Evolutionary conservation across 2,888 invertebrate species (phyloP).

Genomic region (Andricus curvator): DNA sequence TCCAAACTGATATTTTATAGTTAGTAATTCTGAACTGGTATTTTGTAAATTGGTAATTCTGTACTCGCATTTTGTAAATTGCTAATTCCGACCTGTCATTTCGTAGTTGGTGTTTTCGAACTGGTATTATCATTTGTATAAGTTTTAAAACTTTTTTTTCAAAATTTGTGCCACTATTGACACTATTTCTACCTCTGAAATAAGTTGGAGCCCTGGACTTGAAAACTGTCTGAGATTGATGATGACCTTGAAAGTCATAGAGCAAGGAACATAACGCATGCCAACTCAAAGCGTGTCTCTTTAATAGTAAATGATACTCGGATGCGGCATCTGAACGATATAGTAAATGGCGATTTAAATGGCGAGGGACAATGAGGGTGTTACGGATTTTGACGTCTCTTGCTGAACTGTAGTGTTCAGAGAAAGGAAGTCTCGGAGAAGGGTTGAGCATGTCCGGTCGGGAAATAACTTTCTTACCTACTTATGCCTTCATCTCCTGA

Average conservation of each 20-base stretch:
- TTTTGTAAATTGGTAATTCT: too few relatives aligned
- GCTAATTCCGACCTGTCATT: too few relatives aligned
- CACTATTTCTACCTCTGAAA: too few relatives aligned
- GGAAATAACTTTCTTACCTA: slow-evolving; percentile 79
- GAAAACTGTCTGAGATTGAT: background rate
- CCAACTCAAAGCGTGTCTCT: slow-evolving; percentile 37
- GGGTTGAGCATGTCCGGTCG: slow-evolving; percentile 77
- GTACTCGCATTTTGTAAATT: too few relatives aligned
- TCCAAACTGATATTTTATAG: too few relatives aligned
- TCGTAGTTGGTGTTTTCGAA: too few relatives aligned
- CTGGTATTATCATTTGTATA: too few relatives aligned
- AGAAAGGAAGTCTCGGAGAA: slow-evolving; percentile 60
- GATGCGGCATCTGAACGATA: slow-evolving; percentile 58
- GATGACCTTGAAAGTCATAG: background rate
- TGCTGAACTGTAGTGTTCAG: slow-evolving; percentile 49
- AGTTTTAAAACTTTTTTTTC: too few relatives aligned
- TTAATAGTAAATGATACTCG: slow-evolving; percentile 69
- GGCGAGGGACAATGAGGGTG: slow-evolving; percentile 64
- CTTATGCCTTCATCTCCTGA: slow-evolving; percentile 78
- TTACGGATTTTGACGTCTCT: slow-evolving; percentile 56
- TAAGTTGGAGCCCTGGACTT: too few relatives aligned
- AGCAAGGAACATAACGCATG: background rate
- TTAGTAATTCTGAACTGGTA: too few relatives aligned
- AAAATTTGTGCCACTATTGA: too few relatives aligned
- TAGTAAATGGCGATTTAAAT: slow-evolving; percentile 60